A percentile compares a stretch with the other conserved stretches of the same genome.
phyloP scores from a whole-genome alignment of 2,113 vertebrate genomes.

The Aptenodytes patagonicus region DNA sequence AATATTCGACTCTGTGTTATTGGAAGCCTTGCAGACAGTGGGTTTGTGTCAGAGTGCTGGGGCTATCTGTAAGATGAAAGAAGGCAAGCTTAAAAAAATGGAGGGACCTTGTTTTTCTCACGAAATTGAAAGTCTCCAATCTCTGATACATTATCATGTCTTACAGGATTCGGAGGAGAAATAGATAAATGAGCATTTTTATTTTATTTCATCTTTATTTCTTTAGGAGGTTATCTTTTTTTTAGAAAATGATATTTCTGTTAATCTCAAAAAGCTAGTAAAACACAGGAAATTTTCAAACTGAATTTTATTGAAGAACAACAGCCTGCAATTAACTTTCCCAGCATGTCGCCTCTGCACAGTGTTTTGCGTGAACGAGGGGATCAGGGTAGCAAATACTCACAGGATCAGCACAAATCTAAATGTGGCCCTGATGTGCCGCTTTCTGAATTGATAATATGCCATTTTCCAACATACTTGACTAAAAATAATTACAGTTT shows the following conservation, averaged over 20 bases:
- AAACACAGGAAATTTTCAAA: conserved; percentile 10
- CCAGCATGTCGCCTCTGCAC: background rate
- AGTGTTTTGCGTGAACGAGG: background rate
- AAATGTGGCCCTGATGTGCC: background rate
- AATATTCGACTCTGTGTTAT: background rate
- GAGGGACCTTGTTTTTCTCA: background rate
- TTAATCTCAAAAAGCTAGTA: conserved; percentile 1
- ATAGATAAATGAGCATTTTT: background rate
- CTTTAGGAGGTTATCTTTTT: background rate
- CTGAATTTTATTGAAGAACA: conserved; percentile 19
- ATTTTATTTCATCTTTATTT: background rate
- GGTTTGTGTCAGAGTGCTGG: background rate
- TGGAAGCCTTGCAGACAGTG: background rate
- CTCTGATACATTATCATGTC: background rate
- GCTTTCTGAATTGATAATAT: background rate
- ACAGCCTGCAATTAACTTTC: conserved; percentile 40
- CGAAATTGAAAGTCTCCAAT: background rate
- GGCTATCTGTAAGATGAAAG: background rate
- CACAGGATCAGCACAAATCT: background rate
- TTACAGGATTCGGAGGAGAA: background rate
- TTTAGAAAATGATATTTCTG: background rate
- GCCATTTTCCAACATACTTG: background rate
- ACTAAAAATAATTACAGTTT: background rate
- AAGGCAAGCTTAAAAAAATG: background rate
- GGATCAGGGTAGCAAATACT: background rate